Evolutionary conservation across 2,888 invertebrate genomes (phyloP).

Genomic region (Muschampia plurimacula): DNA sequence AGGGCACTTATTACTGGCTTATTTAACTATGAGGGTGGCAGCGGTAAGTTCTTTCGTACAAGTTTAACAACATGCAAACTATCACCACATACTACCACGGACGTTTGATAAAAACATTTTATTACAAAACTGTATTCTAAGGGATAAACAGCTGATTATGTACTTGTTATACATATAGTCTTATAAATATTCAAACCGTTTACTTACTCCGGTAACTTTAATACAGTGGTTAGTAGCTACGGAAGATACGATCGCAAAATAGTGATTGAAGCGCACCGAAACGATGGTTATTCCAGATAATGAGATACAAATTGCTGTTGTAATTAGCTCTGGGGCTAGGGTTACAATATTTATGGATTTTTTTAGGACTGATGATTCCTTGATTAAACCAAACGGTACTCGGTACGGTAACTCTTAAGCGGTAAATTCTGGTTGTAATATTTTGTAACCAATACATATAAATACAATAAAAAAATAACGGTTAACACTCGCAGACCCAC

Average conservation of each 20-base stretch:
- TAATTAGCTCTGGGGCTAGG: conserved; percentile 24
- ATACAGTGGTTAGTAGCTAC: conserved; percentile 27
- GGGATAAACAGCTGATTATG: neutral
- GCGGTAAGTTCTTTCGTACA: no score
- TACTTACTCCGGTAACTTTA: conserved; percentile 22
- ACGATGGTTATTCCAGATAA: conserved; percentile 28
- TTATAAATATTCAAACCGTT: conserved; percentile 31
- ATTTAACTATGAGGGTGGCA: no score
- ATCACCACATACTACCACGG: no score
- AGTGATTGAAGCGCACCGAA: conserved; percentile 35
- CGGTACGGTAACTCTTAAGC: no score
- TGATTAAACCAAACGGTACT: neutral
- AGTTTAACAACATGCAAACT: no score
- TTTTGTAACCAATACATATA: no score
- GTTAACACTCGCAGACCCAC: no score
- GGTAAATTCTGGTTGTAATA: no score
- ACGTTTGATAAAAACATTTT: no score
- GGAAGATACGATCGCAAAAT: conserved; percentile 29
- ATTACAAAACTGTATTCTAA: no score
- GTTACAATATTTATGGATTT: neutral
- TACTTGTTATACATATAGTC: neutral
- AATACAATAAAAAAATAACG: no score
- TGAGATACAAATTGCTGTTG: conserved; percentile 34
- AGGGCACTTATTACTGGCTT: no score
- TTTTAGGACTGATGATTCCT: neutral